phyloP scores from a whole-genome alignment of 2,797 vertebrate genomes.

The Danio jaintianensis region DNA sequence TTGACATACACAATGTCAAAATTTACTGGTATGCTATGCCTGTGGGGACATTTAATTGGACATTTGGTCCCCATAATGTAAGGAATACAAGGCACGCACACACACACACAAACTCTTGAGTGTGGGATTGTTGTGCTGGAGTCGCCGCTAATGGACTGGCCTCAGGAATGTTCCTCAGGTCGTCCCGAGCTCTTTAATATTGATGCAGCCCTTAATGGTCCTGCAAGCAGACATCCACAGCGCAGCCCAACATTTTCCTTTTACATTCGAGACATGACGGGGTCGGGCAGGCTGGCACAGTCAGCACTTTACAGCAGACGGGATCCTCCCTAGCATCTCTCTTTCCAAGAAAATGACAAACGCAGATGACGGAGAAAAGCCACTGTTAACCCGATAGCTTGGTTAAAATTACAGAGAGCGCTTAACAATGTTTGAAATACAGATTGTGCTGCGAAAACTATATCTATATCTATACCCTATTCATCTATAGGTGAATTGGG shows the following conservation, averaged over 20 bases:
- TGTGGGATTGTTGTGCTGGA: conserved; percentile 40
- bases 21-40: too few species aligned
- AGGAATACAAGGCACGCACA: background rate
- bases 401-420: background rate
- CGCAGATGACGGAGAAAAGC: conserved; percentile 1
- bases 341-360: conserved; percentile 51
- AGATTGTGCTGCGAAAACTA: background rate
- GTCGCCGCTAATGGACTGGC: conserved; percentile 55
- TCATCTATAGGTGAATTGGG: too few species aligned
- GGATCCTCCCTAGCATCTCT: conserved; percentile 32
- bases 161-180: conserved; percentile 50
- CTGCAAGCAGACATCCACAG: conserved; percentile 58
- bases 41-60: too few species aligned
- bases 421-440: background rate
- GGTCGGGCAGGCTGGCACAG: conserved; percentile 42
- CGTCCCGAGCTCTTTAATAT: conserved; percentile 76
- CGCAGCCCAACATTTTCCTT: conserved; percentile 31
- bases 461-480: too few species aligned
- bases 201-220: conserved; percentile 81
- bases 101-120: conserved; percentile 3
- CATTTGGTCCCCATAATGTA: too few species aligned
- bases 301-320: conserved; percentile 53
- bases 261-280: conserved; percentile 40
- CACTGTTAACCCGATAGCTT: background rate
- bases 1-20: too few species aligned